Evolutionary conservation across 2,888 invertebrate species (phyloP).

Genomic region (Ypsolopha sequella): DNA sequence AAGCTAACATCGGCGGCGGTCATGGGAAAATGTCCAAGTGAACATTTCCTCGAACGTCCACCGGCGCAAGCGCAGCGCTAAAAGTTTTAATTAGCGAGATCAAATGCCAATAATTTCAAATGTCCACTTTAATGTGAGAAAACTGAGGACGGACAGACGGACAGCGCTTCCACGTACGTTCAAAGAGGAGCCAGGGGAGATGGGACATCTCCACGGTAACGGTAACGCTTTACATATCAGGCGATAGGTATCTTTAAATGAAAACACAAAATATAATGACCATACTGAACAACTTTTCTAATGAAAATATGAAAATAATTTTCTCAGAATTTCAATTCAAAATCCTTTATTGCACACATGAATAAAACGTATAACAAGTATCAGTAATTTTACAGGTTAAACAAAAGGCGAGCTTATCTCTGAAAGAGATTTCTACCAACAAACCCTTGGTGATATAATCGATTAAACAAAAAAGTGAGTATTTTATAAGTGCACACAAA

Average conservation of each 20-base stretch:
- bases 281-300: too few species aligned
- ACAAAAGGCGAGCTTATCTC: too few species aligned
- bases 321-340: too few species aligned
- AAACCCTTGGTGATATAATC: too few species aligned
- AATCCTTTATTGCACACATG: too few species aligned
- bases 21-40: not conserved
- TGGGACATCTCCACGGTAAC: not conserved
- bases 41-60: not conserved
- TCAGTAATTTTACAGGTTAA: too few species aligned
- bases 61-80: conserved; percentile 11
- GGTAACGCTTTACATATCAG: not conserved
- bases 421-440: too few species aligned
- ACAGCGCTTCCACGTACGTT: conserved; percentile 23
- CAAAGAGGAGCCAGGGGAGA: conserved; percentile 18
- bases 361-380: too few species aligned
- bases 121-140: conserved; percentile 43
- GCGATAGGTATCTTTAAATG: not conserved
- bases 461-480: too few species aligned
- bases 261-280: too few species aligned
- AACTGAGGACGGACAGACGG: conserved; percentile 20
- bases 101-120: conserved; percentile 38
- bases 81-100: conserved; percentile 40
- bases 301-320: too few species aligned
- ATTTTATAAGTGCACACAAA: too few species aligned
- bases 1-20: not conserved